These are phyloP conservation scores for Fabriciana adippe DNA, from an alignment of 2,888 invertebrate species.

Conservation along the genomic window DNA sequence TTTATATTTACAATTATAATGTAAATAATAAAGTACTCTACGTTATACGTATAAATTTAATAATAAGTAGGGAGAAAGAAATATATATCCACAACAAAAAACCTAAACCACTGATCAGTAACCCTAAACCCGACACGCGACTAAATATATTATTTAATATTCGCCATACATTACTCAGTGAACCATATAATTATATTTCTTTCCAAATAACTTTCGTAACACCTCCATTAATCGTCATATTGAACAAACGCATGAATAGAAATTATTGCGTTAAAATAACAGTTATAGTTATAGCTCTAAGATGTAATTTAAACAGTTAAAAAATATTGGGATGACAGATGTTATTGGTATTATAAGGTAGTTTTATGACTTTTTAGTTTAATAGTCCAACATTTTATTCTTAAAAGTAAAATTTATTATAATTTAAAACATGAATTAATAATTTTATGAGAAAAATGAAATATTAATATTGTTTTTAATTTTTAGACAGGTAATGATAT, in stretches of 20 bases:
- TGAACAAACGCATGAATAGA: slow-evolving; percentile 24
- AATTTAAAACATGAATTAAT: background rate
- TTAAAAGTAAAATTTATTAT: background rate
- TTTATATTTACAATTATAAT: slow-evolving; percentile 1
- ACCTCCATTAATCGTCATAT: slow-evolving; percentile 28
- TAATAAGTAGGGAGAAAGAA: slow-evolving; percentile 49
- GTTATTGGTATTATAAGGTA: slow-evolving; percentile 3
- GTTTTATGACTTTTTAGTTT: slow-evolving; percentile 15
- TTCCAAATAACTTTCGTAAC: slow-evolving; percentile 29
- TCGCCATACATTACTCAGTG: slow-evolving; percentile 16
- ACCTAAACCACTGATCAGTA: slow-evolving; percentile 56
- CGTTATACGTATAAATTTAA: background rate
- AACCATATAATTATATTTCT: slow-evolving; percentile 23
- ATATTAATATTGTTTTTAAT: slow-evolving; percentile 1
- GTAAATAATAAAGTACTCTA: slow-evolving; percentile 1
- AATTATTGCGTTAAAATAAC: slow-evolving; percentile 30
- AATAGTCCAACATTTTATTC: slow-evolving; percentile 10
- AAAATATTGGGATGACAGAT: slow-evolving; percentile 9
- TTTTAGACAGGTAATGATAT: background rate
- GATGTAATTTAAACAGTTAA: slow-evolving; percentile 18
- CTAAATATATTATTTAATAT: background rate
- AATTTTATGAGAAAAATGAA: slow-evolving; percentile 5
- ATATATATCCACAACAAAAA: slow-evolving; percentile 76
- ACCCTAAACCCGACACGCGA: slow-evolving; percentile 57
- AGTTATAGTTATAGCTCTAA: slow-evolving; percentile 13